phyloP scores from a whole-genome alignment of 2,888 invertebrate genomes.

The Drosophila conformis region DNA sequence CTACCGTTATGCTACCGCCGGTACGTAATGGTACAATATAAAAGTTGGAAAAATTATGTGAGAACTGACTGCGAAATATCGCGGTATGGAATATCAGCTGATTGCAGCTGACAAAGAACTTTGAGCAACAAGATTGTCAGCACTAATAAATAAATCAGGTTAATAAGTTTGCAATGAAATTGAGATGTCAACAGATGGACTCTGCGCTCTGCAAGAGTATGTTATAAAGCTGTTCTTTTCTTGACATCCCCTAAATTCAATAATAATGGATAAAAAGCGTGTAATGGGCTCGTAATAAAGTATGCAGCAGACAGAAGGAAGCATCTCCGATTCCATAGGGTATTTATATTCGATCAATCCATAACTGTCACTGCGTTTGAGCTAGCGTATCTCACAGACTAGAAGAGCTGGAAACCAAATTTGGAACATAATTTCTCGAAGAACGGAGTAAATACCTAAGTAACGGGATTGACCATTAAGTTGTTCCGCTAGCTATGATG shows the following conservation, averaged over 20 bases:
- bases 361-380: neutral
- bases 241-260: neutral
- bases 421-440: neutral
- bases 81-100: neutral
- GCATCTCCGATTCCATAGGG: neutral
- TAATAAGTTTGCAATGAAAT: neutral
- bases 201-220: neutral
- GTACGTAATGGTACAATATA: neutral
- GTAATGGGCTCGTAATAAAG: neutral
- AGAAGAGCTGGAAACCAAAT: neutral
- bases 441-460: neutral
- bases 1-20: neutral
- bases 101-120: neutral
- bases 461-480: neutral
- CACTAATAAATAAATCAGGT: neutral
- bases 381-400: neutral
- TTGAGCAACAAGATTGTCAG: neutral
- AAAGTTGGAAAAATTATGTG: neutral
- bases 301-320: neutral
- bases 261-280: neutral
- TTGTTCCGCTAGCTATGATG: neutral
- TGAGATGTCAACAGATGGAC: neutral
- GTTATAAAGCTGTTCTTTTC: neutral
- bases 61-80: neutral
- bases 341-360: neutral